phyloP scores from a whole-genome alignment of 2,888 invertebrate species.

The Mystacides longicornis region DNA sequence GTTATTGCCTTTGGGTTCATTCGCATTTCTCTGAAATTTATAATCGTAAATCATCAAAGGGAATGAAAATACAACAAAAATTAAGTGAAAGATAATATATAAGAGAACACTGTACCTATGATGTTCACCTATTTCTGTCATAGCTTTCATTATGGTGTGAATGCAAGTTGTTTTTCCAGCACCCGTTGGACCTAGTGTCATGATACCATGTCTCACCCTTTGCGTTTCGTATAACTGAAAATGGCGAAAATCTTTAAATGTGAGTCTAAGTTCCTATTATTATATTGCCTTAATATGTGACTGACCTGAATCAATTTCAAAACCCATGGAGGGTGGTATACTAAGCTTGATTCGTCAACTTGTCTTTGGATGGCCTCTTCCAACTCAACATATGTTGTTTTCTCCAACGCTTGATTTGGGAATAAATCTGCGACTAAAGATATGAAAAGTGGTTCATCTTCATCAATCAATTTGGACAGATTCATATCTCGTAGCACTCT shows the following conservation, averaged over 20 bases:
- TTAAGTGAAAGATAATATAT: neutral
- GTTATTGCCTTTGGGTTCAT: constrained; percentile 99
- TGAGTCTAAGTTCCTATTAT: neutral
- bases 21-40: constrained; percentile 75
- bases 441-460: constrained; percentile 96
- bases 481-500: constrained; percentile 96
- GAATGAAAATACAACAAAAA: too few species aligned
- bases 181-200: constrained; percentile 92
- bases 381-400: constrained; percentile 81
- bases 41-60: neutral
- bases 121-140: constrained; percentile 74
- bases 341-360: constrained; percentile 70
- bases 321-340: constrained; percentile 93
- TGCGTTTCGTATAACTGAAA: constrained; percentile 87
- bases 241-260: neutral
- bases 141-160: constrained; percentile 83
- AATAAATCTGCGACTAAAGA: constrained; percentile 92
- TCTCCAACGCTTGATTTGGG: constrained; percentile 89
- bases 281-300: neutral
- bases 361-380: constrained; percentile 83
- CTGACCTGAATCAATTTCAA: constrained; percentile 82
- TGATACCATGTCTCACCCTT: constrained; percentile 89
- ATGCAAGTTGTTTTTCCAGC: constrained; percentile 92
- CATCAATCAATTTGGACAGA: constrained; percentile 91
- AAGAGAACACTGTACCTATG: constrained; percentile 58